A percentile compares a stretch with the other conserved stretches of the same genome.
Conservation (phyloP, 2,113 vertebrate genomes). For the Marcusenius ussheri region DNA sequence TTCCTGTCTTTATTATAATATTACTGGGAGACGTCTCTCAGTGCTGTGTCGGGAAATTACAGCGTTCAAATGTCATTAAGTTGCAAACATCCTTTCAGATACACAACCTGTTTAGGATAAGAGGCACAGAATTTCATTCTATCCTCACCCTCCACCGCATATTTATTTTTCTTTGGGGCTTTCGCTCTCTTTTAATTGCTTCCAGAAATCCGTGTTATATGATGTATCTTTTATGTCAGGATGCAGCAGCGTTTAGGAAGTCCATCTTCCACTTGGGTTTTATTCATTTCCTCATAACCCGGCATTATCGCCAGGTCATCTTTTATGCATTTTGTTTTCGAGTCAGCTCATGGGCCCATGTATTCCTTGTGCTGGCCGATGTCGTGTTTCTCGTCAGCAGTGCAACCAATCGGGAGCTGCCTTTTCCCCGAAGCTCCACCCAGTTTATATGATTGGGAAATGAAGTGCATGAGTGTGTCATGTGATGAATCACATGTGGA, state of each 20-base stretch:
- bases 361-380: not conserved
- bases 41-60: not conserved
- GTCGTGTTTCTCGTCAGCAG: not conserved
- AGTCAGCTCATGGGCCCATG: not conserved
- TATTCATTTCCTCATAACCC: not conserved
- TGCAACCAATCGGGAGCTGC: not conserved
- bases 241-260: not conserved
- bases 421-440: not conserved
- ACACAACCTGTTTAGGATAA: not conserved
- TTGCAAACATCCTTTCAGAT: not conserved
- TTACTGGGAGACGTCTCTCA: not conserved
- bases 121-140: not conserved
- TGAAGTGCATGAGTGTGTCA: not conserved
- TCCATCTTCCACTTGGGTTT: not conserved
- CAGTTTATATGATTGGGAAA: not conserved
- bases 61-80: not conserved
- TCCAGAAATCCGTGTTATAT: not conserved
- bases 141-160: not conserved
- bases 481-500: not conserved
- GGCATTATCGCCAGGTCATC: not conserved
- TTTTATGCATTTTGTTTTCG: not conserved
- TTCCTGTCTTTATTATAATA: not conserved
- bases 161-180: not conserved
- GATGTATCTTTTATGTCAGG: not conserved
- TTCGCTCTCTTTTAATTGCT: not conserved